Percentiles rank a stretch among this genome's conserved stretches.
These are phyloP conservation scores for Sminthurides aquaticus DNA, from an alignment of 2,888 invertebrate species.

Conservation along the genomic window DNA sequence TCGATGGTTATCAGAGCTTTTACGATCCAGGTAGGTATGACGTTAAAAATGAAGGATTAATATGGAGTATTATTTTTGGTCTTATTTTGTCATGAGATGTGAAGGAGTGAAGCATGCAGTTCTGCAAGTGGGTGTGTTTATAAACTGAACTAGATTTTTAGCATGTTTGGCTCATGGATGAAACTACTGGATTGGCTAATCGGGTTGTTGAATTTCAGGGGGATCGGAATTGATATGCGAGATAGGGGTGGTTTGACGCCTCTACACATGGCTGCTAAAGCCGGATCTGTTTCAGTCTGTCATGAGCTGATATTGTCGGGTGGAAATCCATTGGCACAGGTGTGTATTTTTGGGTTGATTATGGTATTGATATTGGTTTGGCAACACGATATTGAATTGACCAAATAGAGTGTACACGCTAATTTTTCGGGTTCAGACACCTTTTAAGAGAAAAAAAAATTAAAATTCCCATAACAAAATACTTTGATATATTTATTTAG, in stretches of 20 bases:
- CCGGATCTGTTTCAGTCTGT: slow-evolving; percentile 44
- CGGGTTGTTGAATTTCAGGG: too few relatives aligned
- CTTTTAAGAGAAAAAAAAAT: slow-evolving; percentile 3
- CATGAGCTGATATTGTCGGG: slow-evolving; percentile 39
- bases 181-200: too few relatives aligned
- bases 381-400: neutral
- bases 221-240: slow-evolving; percentile 44
- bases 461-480: too few relatives aligned
- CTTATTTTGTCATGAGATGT: too few relatives aligned
- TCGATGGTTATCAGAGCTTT: slow-evolving; percentile 34
- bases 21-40: slow-evolving; percentile 32
- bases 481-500: too few relatives aligned
- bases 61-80: neutral
- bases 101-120: too few relatives aligned
- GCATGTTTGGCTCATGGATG: too few relatives aligned
- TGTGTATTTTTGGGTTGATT: too few relatives aligned
- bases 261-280: slow-evolving; percentile 46
- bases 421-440: neutral
- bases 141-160: too few relatives aligned
- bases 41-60: slow-evolving; percentile 5
- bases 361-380: neutral
- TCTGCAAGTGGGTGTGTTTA: too few relatives aligned
- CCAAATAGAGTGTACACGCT: neutral
- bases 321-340: slow-evolving; percentile 39
- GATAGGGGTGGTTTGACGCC: slow-evolving; percentile 45